Percentiles rank a stretch among this genome's conserved stretches.
These are phyloP conservation scores for Drosophila yakuba DNA, from an alignment of 1,140 invertebrate genomes.

Conservation along the genomic window DNA sequence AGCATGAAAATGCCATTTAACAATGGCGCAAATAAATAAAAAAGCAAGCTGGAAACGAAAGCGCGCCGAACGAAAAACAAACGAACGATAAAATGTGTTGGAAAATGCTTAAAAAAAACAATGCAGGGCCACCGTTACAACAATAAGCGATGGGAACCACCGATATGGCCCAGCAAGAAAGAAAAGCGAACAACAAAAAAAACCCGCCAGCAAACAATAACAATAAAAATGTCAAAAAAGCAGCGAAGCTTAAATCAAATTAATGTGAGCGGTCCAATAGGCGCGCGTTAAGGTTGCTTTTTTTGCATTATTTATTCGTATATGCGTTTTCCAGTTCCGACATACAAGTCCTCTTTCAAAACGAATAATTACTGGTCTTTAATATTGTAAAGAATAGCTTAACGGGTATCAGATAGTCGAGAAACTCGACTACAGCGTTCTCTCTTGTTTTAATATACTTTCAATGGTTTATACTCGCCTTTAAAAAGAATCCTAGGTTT, in stretches of 20 bases:
- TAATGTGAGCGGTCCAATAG: conserved; percentile 56
- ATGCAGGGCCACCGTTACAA: conserved; percentile 58
- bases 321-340: conserved; percentile 12
- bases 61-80: conserved; percentile 37
- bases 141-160: conserved; percentile 51
- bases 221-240: conserved; percentile 68
- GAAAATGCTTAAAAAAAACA: conserved; percentile 72
- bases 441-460: background rate
- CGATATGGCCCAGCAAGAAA: conserved; percentile 56
- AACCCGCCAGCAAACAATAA: conserved; percentile 50
- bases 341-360: background rate
- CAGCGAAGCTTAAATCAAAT: conserved; percentile 63
- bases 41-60: conserved; percentile 42
- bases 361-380: too few relatives aligned
- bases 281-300: conserved; percentile 9
- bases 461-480: background rate
- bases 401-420: too few relatives aligned
- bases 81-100: conserved; percentile 61
- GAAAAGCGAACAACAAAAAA: conserved; percentile 20
- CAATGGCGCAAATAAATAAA: conserved; percentile 77
- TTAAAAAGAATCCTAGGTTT: background rate
- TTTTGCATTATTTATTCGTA: background rate
- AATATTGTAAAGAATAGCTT: background rate
- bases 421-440: too few relatives aligned
- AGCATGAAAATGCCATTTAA: conserved; percentile 83